Conservation (phyloP, 1,140 invertebrate species). For the Aphelinus atriplicis region DNA sequence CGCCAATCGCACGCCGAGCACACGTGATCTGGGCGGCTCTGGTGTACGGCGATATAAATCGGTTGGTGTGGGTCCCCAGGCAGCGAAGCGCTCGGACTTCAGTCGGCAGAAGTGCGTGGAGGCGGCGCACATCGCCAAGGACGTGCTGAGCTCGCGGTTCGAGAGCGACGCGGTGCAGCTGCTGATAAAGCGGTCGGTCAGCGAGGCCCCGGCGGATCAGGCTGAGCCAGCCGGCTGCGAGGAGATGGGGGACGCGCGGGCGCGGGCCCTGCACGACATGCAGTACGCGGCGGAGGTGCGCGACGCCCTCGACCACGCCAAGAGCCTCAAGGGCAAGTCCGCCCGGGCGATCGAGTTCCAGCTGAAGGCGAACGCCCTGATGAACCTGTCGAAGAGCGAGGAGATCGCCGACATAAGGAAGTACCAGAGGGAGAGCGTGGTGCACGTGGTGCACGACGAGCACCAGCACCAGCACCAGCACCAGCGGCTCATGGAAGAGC, state of each 20-base stretch:
- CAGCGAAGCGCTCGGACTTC: constrained; percentile 73
- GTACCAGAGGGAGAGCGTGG: constrained; percentile 56
- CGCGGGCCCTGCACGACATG: constrained; percentile 62
- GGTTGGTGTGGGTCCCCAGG: background rate
- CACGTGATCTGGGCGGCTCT: too few species aligned
- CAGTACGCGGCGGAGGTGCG: constrained; percentile 63
- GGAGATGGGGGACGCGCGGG: constrained; percentile 60
- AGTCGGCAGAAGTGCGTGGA: constrained; percentile 74
- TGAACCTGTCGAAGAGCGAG: constrained; percentile 60
- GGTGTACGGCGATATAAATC: too few species aligned
- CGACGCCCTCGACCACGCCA: constrained; percentile 57
- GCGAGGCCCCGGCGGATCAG: constrained; percentile 59
- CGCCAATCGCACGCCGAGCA: too few species aligned
- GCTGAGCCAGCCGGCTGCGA: constrained; percentile 54
- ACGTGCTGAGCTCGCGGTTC: constrained; percentile 70
- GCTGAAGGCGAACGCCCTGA: constrained; percentile 66
- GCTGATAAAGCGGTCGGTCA: constrained; percentile 43
- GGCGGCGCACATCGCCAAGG: constrained; percentile 73
- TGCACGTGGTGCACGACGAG: constrained; percentile 53
- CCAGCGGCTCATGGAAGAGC: constrained; percentile 61
- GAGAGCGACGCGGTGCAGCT: constrained; percentile 62
- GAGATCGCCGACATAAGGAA: constrained; percentile 59
- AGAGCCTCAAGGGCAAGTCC: constrained; percentile 75
- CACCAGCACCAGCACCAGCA: constrained; percentile 53
- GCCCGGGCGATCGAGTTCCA: constrained; percentile 77